Evolutionary conservation across 1,140 invertebrate species (phyloP), one percentile per base, ranked within the genome.

Genomic region (Caenorhabditis inopinata): DNA sequence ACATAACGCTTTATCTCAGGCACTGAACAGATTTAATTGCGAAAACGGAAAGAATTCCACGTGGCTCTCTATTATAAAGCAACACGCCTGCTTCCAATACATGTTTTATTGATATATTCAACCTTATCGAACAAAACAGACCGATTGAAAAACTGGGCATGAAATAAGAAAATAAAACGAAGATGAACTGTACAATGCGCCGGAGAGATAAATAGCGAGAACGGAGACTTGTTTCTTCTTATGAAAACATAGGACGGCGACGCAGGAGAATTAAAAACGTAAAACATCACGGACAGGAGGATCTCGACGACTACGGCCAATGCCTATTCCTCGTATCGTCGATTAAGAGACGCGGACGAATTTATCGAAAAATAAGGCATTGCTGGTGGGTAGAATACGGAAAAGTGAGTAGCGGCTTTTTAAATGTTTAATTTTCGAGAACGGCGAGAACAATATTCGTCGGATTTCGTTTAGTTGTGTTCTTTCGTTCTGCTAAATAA

Each of bases 251-350:
- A 51, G 27, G 49, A 51, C 7, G 49, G 12, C 12, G 53, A 25
- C 38, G 14, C 5, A 51, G 49, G 5, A 25, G 27, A 51, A 51
- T 51, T 21, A 51, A 58, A 58, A 58, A 58, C 23, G 7, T 42
- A 42, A 5, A 14, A 14, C 38, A 42, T 42, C 38, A 42, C 16
- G 29, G n/a, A 29, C 16, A 32, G 1, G 49, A 32, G 23, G 9
- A 12, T 58, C 53, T 58, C 53, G 53, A 58, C 53, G 53, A 58
- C 29, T 58, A 32, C n/a, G 27, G 12, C 38, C 53, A 25, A 27
- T 53, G 27, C 53, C 27, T n/a, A 58, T 58, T 58, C 53, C 27
- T 58, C 53, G 53, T 58, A 58, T 58, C 29, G 53, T 58, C 27
- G 53, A 29, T 32, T 58, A 51, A 25, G 49, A 25, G 49, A 23